These are phyloP conservation scores for Erythrocebus patas DNA, from an alignment of 2,113 vertebrate species.

Conservation along the genomic window DNA sequence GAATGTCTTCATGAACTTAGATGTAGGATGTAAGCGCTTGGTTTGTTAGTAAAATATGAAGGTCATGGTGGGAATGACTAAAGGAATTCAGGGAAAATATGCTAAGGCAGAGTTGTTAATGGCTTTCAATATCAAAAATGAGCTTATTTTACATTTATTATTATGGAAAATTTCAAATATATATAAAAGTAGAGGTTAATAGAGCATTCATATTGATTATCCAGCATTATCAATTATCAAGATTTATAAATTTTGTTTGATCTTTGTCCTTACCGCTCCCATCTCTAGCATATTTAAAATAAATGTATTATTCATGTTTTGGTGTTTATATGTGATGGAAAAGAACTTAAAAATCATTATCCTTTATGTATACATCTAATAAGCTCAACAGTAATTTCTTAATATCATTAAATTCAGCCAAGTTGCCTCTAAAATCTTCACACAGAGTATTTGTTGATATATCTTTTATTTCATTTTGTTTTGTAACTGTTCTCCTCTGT, in stretches of 20 bases:
- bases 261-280: not conserved
- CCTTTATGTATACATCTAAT: not conserved
- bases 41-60: not conserved
- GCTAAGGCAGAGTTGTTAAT: not conserved
- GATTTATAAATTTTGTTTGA: not conserved
- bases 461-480: not conserved
- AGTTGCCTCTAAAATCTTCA: not conserved
- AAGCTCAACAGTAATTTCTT: not conserved
- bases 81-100: not conserved
- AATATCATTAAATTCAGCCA: not conserved
- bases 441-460: not conserved
- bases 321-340: not conserved
- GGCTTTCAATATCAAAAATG: not conserved
- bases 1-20: not conserved
- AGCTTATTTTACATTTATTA: not conserved
- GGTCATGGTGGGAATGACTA: not conserved
- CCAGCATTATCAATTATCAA: not conserved
- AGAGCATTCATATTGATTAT: not conserved
- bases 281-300: constrained; percentile 3
- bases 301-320: constrained; percentile 18
- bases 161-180: not conserved
- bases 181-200: not conserved
- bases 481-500: not conserved
- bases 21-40: not conserved
- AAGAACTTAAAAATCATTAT: constrained; percentile 11